These are phyloP conservation scores for Oryzias dopingdopingensis DNA, from an alignment of 2,797 vertebrate genomes.

Conservation along the genomic window DNA sequence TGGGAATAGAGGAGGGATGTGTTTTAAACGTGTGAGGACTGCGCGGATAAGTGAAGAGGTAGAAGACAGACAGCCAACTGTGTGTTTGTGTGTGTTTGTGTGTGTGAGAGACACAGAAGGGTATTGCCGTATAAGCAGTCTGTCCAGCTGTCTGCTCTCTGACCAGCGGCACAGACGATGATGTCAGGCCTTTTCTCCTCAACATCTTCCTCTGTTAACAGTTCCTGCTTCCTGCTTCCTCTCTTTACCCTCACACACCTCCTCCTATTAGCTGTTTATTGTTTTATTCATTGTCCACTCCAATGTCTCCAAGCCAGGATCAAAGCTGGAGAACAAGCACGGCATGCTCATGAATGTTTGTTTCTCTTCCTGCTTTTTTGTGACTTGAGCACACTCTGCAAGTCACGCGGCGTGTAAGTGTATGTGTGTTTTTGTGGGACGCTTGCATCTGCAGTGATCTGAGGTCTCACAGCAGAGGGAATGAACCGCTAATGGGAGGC, in stretches of 20 bases:
- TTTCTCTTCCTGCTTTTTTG: constrained; percentile 2
- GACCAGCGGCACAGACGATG: constrained; percentile 52
- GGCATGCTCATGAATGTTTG: constrained; percentile 42
- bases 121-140: constrained; percentile 76
- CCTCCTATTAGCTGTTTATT: constrained; percentile 37
- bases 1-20: constrained; percentile 39
- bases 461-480: constrained; percentile 1
- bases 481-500: constrained; percentile 36
- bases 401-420: neutral
- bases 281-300: constrained; percentile 54
- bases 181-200: constrained; percentile 50
- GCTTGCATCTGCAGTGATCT: constrained; percentile 41
- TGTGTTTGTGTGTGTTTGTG: neutral
- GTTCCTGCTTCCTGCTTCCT: constrained; percentile 26
- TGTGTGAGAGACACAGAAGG: constrained; percentile 60
- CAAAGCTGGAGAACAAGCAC: constrained; percentile 39
- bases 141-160: constrained; percentile 66
- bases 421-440: constrained; percentile 3
- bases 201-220: constrained; percentile 42
- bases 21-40: constrained; percentile 44
- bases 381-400: neutral
- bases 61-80: constrained; percentile 1
- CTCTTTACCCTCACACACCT: constrained; percentile 2
- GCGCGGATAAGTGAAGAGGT: constrained; percentile 35
- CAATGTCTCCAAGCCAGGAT: constrained; percentile 40